These are phyloP conservation scores for Volucella inflata DNA, from an alignment of 2,888 invertebrate genomes.

Conservation along the genomic window DNA sequence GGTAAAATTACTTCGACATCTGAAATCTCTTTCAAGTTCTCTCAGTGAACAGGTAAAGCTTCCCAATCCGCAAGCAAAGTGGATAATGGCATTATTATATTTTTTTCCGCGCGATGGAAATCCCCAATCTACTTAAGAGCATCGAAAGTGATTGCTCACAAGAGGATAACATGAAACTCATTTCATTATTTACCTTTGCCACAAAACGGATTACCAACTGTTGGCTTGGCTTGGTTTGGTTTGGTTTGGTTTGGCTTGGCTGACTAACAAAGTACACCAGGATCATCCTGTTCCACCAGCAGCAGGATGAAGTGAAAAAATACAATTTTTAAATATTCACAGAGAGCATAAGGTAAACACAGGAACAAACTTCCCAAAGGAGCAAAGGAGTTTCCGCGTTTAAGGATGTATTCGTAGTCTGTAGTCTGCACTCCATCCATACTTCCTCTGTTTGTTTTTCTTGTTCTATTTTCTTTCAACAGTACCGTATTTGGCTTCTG, in stretches of 20 bases:
- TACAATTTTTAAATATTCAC: constrained; percentile 71
- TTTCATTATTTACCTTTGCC: constrained; percentile 76
- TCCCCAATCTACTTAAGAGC: constrained; percentile 75
- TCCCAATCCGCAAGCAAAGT: constrained; percentile 48
- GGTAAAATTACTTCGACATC: too few relatives aligned
- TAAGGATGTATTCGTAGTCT: constrained; percentile 28
- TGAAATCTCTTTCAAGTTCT: neutral
- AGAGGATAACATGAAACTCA: constrained; percentile 76
- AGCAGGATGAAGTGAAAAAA: constrained; percentile 22
- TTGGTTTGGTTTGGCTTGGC: constrained; percentile 23
- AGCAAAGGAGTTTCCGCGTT: constrained; percentile 46
- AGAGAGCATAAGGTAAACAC: constrained; percentile 75
- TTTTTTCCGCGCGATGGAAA: constrained; percentile 65
- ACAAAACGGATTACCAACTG: constrained; percentile 75
- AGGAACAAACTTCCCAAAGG: constrained; percentile 72
- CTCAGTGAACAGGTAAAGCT: constrained; percentile 44
- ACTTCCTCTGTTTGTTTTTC: constrained; percentile 59
- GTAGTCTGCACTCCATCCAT: constrained; percentile 9
- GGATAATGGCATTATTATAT: constrained; percentile 70
- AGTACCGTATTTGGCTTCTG: constrained; percentile 60
- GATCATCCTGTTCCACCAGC: constrained; percentile 44
- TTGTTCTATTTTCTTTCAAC: constrained; percentile 55
- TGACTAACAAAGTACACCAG: constrained; percentile 34
- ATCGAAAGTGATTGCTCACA: constrained; percentile 75
- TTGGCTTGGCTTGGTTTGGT: constrained; percentile 26